Evolutionary conservation across 2,888 invertebrate species (phyloP), one percentile per base, ranked within the genome.

Genomic region (Ichneumon xanthorius): DNA sequence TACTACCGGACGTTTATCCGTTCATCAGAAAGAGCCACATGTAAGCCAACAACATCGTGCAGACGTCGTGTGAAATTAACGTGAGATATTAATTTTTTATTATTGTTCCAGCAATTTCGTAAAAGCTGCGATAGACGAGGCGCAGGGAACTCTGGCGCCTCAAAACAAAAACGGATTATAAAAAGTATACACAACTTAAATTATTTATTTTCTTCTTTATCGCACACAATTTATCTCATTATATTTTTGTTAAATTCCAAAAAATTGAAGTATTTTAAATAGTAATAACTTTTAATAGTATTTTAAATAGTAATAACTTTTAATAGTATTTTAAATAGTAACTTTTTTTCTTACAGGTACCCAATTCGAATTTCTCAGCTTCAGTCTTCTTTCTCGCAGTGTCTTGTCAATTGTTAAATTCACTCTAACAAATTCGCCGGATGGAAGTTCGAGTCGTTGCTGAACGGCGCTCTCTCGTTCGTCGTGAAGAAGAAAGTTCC

Each of bases 1-100:
- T 93, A 1, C 90, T 92, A 6, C 94, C 95, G 5, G 89, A 88
- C 68, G 91, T 95, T 48, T 91, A 92, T 84, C 93, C 94, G 50
- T 91, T 95, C 30, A 92, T 94, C 9, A 90, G 92, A 61, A 88
- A 91, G 80, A 91, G 90, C 67, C 90, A 92, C 37, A 93, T 93
- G 95, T 94, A 72, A 88, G 87, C 84, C 5, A 33, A 33, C 6
- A 33, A 7, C 33, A 33, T 33, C 7, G 6, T 33, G 6, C 6
- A 5, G 33, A 40, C 11, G 11, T 61, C 11, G 9, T 30, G 26
- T 40, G 40, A 40, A 40, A 11, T 16, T 16, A 48, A 48, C 16
- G 0, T 0, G 19, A 53, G n/a, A 7, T 9, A 53, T 50, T 37
- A 5, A 1, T 26, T 58, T 58, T 14, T 58, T 58, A 58, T 58